Evolutionary conservation across 2,113 vertebrate genomes (phyloP).

Genomic region (Oncorhynchus kisutch): DNA sequence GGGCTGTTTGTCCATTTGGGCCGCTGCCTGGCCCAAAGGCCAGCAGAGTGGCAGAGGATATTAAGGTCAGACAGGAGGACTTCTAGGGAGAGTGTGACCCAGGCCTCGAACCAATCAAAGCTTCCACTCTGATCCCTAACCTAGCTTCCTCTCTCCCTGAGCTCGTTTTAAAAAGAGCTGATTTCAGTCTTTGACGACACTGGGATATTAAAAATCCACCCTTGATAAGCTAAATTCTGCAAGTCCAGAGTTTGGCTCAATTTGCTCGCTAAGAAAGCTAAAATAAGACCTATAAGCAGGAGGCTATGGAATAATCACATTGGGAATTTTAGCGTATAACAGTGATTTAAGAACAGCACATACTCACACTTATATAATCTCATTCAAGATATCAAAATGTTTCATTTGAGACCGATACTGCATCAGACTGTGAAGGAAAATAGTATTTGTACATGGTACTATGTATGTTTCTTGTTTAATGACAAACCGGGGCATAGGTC

Average conservation of each 20-base stretch:
- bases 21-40: slow-evolving; percentile 44
- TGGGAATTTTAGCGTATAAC: background rate
- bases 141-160: slow-evolving; percentile 11
- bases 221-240: slow-evolving; percentile 51
- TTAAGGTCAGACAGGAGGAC: slow-evolving; percentile 63
- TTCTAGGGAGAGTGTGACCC: slow-evolving; percentile 53
- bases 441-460: no score
- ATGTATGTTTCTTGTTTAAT: background rate
- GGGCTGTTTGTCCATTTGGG: slow-evolving; percentile 54
- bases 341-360: no score
- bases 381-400: no score
- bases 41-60: slow-evolving; percentile 59
- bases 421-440: no score
- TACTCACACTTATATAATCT: no score
- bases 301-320: slow-evolving; percentile 8
- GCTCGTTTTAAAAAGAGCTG: slow-evolving; percentile 53
- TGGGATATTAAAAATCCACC: background rate
- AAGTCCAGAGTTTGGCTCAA: slow-evolving; percentile 23
- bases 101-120: slow-evolving; percentile 57
- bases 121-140: slow-evolving; percentile 52
- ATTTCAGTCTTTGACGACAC: slow-evolving; percentile 27
- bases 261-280: slow-evolving; percentile 25
- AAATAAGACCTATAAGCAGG: slow-evolving; percentile 15
- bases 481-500: no score
- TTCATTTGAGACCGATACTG: no score